Evolutionary conservation across 2,113 vertebrate genomes (phyloP), one percentile per base, ranked within the genome.

Genomic region (Corythoichthys intestinalis): DNA sequence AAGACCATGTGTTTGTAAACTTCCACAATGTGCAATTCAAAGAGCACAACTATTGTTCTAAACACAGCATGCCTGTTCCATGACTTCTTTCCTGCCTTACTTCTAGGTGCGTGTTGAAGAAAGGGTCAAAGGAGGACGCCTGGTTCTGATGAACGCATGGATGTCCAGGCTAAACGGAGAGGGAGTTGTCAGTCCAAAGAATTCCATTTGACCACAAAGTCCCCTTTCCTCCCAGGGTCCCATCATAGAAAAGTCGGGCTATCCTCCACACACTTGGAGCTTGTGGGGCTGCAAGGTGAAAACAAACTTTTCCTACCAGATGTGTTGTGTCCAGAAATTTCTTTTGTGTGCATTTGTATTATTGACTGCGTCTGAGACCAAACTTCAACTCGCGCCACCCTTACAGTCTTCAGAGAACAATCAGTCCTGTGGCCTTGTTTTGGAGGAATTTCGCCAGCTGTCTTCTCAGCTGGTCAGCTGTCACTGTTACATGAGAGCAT

Each of bases 241-340:
- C 17, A 10, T 2, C 4, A 41, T 14, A 52, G 48, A 28, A 4
- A 64, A 0, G 17, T 17, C 0, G 20, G n/a, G 34, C 20, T 46
- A 1, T 48, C 10, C 0, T 47, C 44, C 65, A 73, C 50, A 79
- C 41, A 41, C 46, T 71, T 68, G 1, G 73, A 64, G 15, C 65
- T 47, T 41, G 57, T 53, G 39, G 71, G 69, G 4, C 72, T 83
- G 34, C 71, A 78, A 78, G 83, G 83, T 84, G 69, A 79, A 52
- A 12, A 47, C n/a, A 52, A 50, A 6, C 5, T 2, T 58, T 4
- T 17, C 5, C 38, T 54, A 17, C 10, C 2, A 10, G 10, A 3
- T 48, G 12, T 12, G 47, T 13, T 10, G 3, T 48, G 2, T 48
- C 11, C 47, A 13, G 47, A 48, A 13, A 48, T 48, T 13, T 48